Evolutionary conservation across 2,113 vertebrate genomes (phyloP).

Genomic region (Tympanuchus pallidicinctus): DNA sequence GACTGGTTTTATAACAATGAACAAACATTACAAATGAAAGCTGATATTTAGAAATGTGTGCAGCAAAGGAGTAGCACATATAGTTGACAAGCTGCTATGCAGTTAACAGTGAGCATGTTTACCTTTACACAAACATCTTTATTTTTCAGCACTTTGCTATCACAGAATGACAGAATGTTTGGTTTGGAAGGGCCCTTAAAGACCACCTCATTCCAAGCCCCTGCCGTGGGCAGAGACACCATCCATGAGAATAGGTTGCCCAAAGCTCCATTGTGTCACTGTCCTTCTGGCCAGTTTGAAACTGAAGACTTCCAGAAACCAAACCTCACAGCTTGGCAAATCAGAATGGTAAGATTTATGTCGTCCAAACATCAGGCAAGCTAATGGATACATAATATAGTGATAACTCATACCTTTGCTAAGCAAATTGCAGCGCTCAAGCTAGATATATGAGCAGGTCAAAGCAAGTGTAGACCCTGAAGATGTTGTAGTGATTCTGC

Average conservation of each 20-base stretch:
- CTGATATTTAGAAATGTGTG: neutral
- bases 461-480: neutral
- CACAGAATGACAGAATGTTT: neutral
- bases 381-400: neutral
- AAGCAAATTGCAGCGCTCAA: fast-evolving
- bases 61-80: neutral
- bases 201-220: neutral
- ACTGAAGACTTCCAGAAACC: neutral
- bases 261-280: neutral
- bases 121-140: neutral
- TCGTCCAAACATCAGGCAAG: neutral
- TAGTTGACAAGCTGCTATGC: neutral
- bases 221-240: no score
- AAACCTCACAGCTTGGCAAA: neutral
- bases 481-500: neutral
- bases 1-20: neutral
- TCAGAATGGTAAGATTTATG: neutral
- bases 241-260: neutral
- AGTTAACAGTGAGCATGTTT: neutral
- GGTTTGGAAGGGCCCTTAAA: neutral
- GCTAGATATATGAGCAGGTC: neutral
- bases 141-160: conserved; percentile 41
- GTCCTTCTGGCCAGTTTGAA: neutral
- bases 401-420: neutral
- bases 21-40: neutral